A percentile compares a stretch with the other conserved stretches of the same genome.
phyloP scores from a whole-genome alignment of 2,888 invertebrate genomes.

The Melanargia galathea region DNA sequence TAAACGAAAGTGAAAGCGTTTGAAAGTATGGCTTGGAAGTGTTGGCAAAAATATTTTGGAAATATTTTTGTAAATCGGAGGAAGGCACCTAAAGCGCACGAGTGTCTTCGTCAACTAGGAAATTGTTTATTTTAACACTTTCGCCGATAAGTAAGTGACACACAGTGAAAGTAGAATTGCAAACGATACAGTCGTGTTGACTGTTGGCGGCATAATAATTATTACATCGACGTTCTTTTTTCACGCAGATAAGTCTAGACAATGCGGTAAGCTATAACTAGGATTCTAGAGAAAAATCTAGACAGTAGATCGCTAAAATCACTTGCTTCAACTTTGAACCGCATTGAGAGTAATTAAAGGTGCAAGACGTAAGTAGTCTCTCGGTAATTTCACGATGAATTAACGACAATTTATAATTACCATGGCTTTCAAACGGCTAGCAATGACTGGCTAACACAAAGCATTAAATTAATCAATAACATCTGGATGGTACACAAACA shows the following conservation, averaged over 20 bases:
- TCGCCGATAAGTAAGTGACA: slow-evolving; percentile 38
- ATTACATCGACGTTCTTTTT: slow-evolving; percentile 4
- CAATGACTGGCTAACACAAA: slow-evolving; percentile 44
- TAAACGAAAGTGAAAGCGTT: not conserved
- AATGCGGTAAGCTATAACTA: slow-evolving; percentile 20
- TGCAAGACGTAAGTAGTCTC: no score
- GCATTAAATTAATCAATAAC: slow-evolving; percentile 68
- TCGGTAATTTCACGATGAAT: not conserved
- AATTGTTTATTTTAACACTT: slow-evolving; percentile 36
- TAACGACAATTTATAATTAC: slow-evolving; percentile 14
- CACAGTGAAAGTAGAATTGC: slow-evolving; percentile 42
- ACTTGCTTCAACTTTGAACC: not conserved
- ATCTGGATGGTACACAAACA: slow-evolving; percentile 68
- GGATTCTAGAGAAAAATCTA: slow-evolving; percentile 51
- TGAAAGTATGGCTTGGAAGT: not conserved
- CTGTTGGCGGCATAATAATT: slow-evolving; percentile 19
- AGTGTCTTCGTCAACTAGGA: slow-evolving; percentile 12
- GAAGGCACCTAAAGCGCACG: not conserved
- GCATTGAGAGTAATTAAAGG: not conserved
- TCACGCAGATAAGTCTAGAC: slow-evolving; percentile 9
- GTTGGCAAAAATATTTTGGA: not conserved
- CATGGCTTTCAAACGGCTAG: slow-evolving; percentile 23
- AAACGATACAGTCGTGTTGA: slow-evolving; percentile 32
- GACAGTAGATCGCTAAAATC: slow-evolving; percentile 55
- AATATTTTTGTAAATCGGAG: not conserved